phyloP scores from a whole-genome alignment of 2,888 invertebrate species.

The Elegia similella region DNA sequence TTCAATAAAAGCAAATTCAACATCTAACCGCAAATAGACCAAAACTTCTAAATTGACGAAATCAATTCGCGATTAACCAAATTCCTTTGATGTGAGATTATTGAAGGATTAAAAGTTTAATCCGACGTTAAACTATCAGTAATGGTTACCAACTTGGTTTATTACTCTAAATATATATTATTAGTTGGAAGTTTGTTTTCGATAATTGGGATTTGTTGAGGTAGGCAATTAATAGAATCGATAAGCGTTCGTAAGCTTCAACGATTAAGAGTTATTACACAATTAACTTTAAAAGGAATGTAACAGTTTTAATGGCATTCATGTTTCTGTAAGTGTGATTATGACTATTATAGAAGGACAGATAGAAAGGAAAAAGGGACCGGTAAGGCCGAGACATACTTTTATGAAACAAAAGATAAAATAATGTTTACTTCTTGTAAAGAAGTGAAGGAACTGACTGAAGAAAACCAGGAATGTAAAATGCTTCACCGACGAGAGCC shows the following conservation, averaged over 20 bases:
- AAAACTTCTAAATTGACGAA: background rate
- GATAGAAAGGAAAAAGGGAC: no score
- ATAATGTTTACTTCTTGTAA: no score
- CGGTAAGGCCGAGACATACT: no score
- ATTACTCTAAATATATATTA: background rate
- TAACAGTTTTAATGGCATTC: no score
- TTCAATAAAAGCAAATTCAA: background rate
- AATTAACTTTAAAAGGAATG: no score
- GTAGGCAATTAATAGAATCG: background rate
- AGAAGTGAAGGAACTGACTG: no score
- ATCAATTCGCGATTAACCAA: constrained; percentile 7
- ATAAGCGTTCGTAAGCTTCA: background rate
- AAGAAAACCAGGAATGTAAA: no score
- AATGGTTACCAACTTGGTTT: background rate
- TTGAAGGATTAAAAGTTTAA: background rate
- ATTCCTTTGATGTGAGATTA: constrained; percentile 7
- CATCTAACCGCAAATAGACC: background rate
- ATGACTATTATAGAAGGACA: no score
- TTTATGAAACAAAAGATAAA: no score
- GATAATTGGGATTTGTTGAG: background rate
- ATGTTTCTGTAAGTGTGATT: no score
- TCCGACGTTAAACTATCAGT: background rate
- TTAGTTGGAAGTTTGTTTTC: background rate
- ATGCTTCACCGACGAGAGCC: no score
- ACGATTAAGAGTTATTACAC: no score